Percentiles rank a stretch among this genome's conserved stretches.
Conservation (phyloP, 2,888 invertebrate species). For the Catocala nupta region DNA sequence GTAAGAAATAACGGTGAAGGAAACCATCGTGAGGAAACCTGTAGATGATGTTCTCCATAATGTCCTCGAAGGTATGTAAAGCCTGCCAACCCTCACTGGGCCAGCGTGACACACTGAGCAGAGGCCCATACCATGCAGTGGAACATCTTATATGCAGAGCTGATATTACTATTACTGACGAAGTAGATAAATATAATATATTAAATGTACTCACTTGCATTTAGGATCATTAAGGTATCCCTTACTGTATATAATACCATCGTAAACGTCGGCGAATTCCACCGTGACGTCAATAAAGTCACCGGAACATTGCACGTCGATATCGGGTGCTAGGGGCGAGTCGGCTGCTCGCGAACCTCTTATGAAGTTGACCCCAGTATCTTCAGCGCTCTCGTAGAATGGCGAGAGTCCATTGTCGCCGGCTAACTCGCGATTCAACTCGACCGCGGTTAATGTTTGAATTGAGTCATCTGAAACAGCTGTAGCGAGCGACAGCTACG, state of each 20-base stretch:
- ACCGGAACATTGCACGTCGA: slow-evolving; percentile 88
- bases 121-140: too few relatives aligned
- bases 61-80: too few relatives aligned
- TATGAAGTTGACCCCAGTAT: slow-evolving; percentile 78
- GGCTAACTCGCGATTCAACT: slow-evolving; percentile 77
- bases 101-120: too few relatives aligned
- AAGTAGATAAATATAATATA: not conserved
- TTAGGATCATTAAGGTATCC: slow-evolving; percentile 89
- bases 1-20: too few relatives aligned
- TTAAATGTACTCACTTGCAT: slow-evolving; percentile 87
- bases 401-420: slow-evolving; percentile 76
- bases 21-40: too few relatives aligned
- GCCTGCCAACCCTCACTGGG: too few relatives aligned
- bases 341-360: slow-evolving; percentile 85
- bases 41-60: too few relatives aligned
- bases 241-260: slow-evolving; percentile 91
- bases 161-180: too few relatives aligned
- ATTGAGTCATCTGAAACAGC: slow-evolving; percentile 78
- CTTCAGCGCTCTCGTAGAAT: slow-evolving; percentile 76
- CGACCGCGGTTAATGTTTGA: slow-evolving; percentile 76
- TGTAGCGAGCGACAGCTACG: slow-evolving; percentile 86
- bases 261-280: slow-evolving; percentile 89
- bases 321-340: slow-evolving; percentile 78
- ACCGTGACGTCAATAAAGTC: slow-evolving; percentile 88
- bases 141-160: too few relatives aligned